phyloP scores from a whole-genome alignment of 2,797 vertebrate species.

The Bovichtus diacanthus region DNA sequence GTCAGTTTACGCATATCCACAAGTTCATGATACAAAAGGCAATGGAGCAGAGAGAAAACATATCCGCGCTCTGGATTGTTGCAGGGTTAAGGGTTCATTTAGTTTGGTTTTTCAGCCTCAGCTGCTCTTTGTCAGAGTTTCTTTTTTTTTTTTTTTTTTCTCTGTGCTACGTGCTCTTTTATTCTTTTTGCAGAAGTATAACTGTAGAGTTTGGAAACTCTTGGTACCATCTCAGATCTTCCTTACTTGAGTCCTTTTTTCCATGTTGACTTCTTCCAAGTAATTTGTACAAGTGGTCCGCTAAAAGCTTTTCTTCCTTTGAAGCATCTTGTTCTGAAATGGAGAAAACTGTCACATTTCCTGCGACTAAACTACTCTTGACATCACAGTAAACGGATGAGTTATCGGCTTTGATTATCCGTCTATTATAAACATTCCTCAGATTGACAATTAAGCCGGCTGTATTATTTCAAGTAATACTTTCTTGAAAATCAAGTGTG shows the following conservation, averaged over 20 bases:
- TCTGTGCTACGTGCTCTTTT: background rate
- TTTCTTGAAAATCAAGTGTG: conserved; percentile 13
- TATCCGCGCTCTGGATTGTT: conserved; percentile 6
- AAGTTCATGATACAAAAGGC: conserved; percentile 13
- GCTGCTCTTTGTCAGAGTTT: conserved; percentile 42
- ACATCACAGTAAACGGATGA: conserved; percentile 32
- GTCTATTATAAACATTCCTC: conserved; percentile 21
- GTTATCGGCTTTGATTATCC: conserved; percentile 16
- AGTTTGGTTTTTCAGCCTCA: conserved; percentile 27
- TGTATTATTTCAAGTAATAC: conserved; percentile 37
- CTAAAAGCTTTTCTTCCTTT: conserved; percentile 63
- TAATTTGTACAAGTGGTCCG: conserved; percentile 59
- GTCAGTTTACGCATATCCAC: background rate
- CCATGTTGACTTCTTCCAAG: conserved; percentile 34
- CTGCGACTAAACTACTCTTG: conserved; percentile 21
- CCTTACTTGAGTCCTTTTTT: conserved; percentile 41
- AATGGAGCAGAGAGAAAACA: conserved; percentile 13
- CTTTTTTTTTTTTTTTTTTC: background rate
- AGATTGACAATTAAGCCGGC: conserved; percentile 39
- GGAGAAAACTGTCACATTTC: conserved; percentile 37
- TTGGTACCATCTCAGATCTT: conserved; percentile 54
- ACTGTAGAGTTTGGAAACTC: conserved; percentile 45
- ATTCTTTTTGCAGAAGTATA: conserved; percentile 23
- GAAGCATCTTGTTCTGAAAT: conserved; percentile 55
- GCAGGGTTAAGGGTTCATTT: conserved; percentile 21